Percentiles rank a stretch among this genome's conserved stretches.
Evolutionary conservation across 2,113 vertebrate genomes (phyloP).

Genomic region (Nipponia nippon): DNA sequence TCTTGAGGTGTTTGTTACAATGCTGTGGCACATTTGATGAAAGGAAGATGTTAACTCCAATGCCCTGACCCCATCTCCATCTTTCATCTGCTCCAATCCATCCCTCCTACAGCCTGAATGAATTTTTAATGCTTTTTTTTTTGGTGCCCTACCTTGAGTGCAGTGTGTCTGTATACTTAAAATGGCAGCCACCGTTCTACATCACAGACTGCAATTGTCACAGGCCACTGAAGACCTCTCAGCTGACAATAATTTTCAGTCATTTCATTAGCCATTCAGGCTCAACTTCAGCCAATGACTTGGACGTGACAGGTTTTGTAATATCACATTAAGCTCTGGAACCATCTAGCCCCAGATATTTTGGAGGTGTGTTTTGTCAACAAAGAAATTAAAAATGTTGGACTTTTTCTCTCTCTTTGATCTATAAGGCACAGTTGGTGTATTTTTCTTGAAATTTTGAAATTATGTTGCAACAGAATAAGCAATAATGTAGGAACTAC

Average conservation of each 20-base stretch:
- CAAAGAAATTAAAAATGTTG: background rate
- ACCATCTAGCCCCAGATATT: background rate
- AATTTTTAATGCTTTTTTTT: background rate
- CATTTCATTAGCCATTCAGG: conserved; percentile 4
- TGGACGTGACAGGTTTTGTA: background rate
- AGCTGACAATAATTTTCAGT: background rate
- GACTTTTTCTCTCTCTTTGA: background rate
- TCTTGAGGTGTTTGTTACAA: background rate
- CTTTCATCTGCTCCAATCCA: background rate
- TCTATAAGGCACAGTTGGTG: background rate
- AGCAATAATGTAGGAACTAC: background rate
- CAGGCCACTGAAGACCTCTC: conserved; percentile 15
- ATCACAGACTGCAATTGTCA: background rate
- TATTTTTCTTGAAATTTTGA: background rate
- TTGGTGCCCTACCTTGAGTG: background rate
- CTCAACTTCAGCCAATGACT: conserved; percentile 24
- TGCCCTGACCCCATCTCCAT: background rate
- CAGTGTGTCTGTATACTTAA: background rate
- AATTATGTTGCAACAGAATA: background rate
- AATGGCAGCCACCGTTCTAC: background rate
- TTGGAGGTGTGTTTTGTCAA: background rate
- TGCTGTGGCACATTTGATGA: background rate
- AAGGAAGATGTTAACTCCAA: background rate
- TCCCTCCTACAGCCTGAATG: background rate
- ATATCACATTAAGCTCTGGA: background rate